Evolutionary conservation across 2,113 vertebrate species (phyloP).

Genomic region (Oreochromis tanganicae): DNA sequence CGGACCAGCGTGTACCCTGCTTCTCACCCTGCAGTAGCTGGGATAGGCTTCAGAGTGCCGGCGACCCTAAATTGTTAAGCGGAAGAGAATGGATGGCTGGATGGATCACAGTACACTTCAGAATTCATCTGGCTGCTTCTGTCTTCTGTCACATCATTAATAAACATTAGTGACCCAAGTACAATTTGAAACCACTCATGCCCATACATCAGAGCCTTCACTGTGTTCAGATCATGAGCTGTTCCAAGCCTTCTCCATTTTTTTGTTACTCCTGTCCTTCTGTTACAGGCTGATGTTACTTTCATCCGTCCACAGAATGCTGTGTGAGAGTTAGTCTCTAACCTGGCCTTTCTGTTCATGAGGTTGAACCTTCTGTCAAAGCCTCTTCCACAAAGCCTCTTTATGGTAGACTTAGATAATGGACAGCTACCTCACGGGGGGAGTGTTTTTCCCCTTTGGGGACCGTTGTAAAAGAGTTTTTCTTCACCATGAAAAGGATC

Average conservation of each 20-base stretch:
- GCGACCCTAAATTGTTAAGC: accelerated
- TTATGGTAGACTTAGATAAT: neutral
- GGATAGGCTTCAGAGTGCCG: neutral
- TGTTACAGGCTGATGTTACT: neutral
- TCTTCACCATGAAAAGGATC: neutral
- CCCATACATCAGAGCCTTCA: neutral
- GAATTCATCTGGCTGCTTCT: neutral
- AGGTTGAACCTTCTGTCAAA: neutral
- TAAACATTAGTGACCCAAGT: neutral
- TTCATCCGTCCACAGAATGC: neutral
- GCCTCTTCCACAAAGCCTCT: neutral
- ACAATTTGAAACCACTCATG: neutral
- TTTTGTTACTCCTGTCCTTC: neutral
- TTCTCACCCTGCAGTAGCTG: neutral
- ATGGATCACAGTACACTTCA: neutral
- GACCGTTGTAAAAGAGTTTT: neutral
- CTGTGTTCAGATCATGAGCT: neutral
- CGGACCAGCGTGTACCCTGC: neutral
- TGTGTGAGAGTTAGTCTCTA: neutral
- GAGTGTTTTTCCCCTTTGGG: neutral
- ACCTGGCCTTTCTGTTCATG: neutral
- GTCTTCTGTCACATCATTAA: neutral
- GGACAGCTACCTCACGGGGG: neutral
- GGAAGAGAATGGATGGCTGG: neutral
- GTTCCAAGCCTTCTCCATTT: neutral